Conservation (phyloP, 2,113 vertebrate genomes). For the Anoura caudifer region DNA sequence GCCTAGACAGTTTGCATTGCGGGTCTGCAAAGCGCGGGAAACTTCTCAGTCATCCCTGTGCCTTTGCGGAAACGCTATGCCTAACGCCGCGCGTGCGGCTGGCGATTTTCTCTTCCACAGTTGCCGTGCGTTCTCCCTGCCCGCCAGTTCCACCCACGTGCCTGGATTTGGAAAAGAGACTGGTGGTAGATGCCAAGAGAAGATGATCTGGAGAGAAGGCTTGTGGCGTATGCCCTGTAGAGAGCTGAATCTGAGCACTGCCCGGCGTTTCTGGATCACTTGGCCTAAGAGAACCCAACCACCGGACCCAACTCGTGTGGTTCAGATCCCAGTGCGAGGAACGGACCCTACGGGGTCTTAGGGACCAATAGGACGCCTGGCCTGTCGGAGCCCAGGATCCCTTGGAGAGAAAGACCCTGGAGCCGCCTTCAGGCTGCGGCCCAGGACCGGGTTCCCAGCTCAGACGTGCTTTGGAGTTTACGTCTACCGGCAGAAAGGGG, state of each 20-base stretch:
- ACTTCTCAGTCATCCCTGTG: background rate
- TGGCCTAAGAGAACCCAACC: background rate
- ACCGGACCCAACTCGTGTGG: background rate
- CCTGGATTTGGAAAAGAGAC: background rate
- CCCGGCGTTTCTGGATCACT: background rate
- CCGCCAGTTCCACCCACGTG: background rate
- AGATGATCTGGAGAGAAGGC: background rate
- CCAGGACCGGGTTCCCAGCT: background rate
- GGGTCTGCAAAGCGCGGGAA: background rate
- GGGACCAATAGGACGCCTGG: background rate
- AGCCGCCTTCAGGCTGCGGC: background rate
- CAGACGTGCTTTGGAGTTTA: background rate
- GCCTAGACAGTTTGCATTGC: background rate
- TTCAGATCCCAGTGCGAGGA: background rate
- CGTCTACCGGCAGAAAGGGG: background rate
- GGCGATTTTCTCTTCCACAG: background rate
- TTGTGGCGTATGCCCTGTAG: background rate
- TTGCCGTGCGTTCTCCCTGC: background rate
- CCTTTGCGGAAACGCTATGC: background rate
- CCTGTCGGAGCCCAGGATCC: background rate
- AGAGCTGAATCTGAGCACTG: background rate
- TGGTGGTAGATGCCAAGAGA: background rate
- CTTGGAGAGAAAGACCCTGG: background rate
- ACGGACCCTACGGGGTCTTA: background rate
- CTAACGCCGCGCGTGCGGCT: background rate